Percentiles rank a stretch among this genome's conserved stretches.
Conservation (phyloP, 2,113 vertebrate species). For the Microtus pennsylvanicus region DNA sequence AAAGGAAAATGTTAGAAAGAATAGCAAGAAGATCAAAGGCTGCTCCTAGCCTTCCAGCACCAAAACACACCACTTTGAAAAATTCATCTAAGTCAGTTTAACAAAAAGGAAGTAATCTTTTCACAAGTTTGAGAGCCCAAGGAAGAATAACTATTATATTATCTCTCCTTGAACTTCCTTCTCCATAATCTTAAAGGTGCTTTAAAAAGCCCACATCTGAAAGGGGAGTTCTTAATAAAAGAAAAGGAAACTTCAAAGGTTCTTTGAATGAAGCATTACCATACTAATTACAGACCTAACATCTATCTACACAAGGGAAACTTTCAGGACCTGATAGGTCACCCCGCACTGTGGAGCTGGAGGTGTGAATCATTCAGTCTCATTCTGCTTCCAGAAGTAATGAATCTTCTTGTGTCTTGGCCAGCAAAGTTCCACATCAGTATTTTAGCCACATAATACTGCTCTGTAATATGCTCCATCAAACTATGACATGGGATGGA, state of each 20-base stretch:
- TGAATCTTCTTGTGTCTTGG: constrained; percentile 1
- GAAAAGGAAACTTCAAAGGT: constrained; percentile 67
- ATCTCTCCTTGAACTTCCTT: constrained; percentile 69
- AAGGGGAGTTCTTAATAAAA: constrained; percentile 67
- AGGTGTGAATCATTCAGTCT: neutral
- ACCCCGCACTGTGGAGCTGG: neutral
- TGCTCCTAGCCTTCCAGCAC: neutral
- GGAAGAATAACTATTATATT: constrained; percentile 58
- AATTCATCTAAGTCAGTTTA: constrained; percentile 56
- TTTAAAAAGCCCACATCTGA: constrained; percentile 66
- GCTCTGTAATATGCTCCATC: neutral
- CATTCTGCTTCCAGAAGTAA: neutral
- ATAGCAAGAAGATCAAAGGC: constrained; percentile 29
- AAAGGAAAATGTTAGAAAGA: constrained; percentile 14
- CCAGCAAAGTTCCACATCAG: neutral
- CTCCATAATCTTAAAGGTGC: constrained; percentile 55
- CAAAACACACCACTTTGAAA: constrained; percentile 62
- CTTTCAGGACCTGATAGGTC: constrained; percentile 45
- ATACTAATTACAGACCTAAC: constrained; percentile 67
- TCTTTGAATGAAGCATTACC: constrained; percentile 68
- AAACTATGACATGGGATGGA: neutral
- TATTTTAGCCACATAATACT: neutral
- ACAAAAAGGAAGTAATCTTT: constrained; percentile 58
- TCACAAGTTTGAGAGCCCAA: constrained; percentile 49
- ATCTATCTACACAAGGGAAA: constrained; percentile 32